These are phyloP conservation scores for Eupithecia abbreviata DNA, from an alignment of 2,888 invertebrate genomes.

Conservation along the genomic window DNA sequence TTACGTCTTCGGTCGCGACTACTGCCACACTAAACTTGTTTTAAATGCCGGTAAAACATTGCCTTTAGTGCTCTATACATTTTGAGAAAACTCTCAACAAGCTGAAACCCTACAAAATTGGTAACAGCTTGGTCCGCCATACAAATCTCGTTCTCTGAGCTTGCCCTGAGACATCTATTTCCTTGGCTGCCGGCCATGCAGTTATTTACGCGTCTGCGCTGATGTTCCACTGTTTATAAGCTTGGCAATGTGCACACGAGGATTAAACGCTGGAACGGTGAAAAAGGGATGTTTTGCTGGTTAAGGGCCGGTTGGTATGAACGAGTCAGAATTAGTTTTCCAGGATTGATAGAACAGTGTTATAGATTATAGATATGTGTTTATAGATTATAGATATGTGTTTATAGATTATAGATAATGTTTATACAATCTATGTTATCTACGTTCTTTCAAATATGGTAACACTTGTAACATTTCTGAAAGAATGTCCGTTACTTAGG, in stretches of 20 bases:
- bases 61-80: neutral
- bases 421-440: no score
- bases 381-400: no score
- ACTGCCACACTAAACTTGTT: no score
- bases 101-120: neutral
- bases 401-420: no score
- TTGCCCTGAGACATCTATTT: slow-evolving; percentile 11
- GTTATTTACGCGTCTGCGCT: slow-evolving; percentile 49
- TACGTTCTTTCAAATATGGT: no score
- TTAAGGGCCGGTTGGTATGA: slow-evolving; percentile 11
- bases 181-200: slow-evolving; percentile 45
- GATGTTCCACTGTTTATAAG: slow-evolving; percentile 44
- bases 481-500: no score
- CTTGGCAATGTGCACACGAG: slow-evolving; percentile 40
- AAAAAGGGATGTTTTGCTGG: slow-evolving; percentile 33
- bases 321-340: neutral
- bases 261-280: slow-evolving; percentile 38
- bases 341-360: no score
- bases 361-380: no score
- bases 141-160: neutral
- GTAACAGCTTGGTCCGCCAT: neutral
- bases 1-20: no score
- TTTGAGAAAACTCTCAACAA: neutral
- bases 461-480: no score
- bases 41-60: neutral